Percentiles rank a stretch among this genome's conserved stretches.
These are phyloP conservation scores for Hyles vespertilio DNA, from an alignment of 1,140 invertebrate genomes.

Conservation along the genomic window DNA sequence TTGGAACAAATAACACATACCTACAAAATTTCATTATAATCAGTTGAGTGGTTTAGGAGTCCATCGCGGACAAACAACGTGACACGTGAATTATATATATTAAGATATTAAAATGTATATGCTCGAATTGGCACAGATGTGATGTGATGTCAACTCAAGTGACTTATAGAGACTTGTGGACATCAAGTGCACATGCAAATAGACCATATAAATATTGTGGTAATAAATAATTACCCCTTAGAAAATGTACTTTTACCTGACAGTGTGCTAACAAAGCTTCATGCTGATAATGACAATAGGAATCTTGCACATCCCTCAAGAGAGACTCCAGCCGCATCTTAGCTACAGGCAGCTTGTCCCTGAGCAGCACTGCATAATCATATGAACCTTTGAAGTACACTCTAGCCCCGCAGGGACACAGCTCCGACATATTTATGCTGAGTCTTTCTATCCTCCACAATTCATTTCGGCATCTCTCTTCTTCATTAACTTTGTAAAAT, in stretches of 20 bases:
- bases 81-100: no score
- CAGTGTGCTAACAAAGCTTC: conserved; percentile 48
- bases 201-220: background rate
- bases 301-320: conserved; percentile 47
- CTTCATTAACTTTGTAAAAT: conserved; percentile 34
- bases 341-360: conserved; percentile 47
- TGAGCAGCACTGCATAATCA: conserved; percentile 47
- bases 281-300: conserved; percentile 61
- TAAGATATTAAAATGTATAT: no score
- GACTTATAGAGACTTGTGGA: no score
- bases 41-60: no score
- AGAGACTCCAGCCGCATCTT: conserved; percentile 42
- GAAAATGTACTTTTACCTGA: conserved; percentile 33
- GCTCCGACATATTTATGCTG: conserved; percentile 27
- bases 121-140: no score
- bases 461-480: conserved; percentile 35
- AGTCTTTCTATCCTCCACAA: conserved; percentile 54
- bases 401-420: conserved; percentile 38
- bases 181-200: background rate
- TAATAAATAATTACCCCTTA: background rate
- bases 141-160: no score
- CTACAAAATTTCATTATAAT: no score
- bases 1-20: no score
- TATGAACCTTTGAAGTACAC: conserved; percentile 37
- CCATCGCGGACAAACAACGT: no score